A percentile compares a stretch with the other conserved stretches of the same genome.
Conservation (phyloP, 2,888 invertebrate species). For the Drosophila emarginata region DNA sequence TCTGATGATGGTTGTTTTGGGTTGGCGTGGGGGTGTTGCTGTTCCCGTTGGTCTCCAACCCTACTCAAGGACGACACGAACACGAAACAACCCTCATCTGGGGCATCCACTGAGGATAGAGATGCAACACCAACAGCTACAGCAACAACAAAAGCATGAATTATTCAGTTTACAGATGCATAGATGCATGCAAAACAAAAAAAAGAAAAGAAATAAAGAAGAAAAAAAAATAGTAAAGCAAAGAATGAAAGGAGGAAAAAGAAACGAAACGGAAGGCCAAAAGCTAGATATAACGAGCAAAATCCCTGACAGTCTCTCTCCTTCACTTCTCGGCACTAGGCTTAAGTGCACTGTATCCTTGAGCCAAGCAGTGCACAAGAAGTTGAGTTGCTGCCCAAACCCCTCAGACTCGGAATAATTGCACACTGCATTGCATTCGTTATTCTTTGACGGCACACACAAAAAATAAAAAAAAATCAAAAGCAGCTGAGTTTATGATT, state of each 20-base stretch:
- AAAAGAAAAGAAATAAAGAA: slow-evolving; percentile 4
- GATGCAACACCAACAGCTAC: slow-evolving; percentile 10
- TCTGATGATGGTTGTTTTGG: slow-evolving; percentile 48
- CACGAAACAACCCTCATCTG: slow-evolving; percentile 59
- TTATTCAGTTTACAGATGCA: slow-evolving; percentile 53
- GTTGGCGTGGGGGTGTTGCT: too few species aligned
- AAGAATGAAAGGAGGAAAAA: slow-evolving; percentile 13
- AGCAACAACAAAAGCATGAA: slow-evolving; percentile 56
- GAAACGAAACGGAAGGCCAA: slow-evolving; percentile 4
- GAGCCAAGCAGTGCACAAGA: slow-evolving; percentile 4
- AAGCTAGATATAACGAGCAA: slow-evolving; percentile 41
- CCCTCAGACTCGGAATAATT: slow-evolving; percentile 37
- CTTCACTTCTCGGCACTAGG: not conserved
- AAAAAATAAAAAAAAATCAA: not conserved
- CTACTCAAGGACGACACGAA: slow-evolving; percentile 64
- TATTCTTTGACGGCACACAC: slow-evolving; percentile 4
- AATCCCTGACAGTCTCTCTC: slow-evolving; percentile 29
- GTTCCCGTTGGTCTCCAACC: slow-evolving; percentile 42
- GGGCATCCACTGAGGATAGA: slow-evolving; percentile 12
- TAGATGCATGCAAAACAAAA: slow-evolving; percentile 16
- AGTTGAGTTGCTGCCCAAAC: not conserved
- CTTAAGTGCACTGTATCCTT: slow-evolving; percentile 8
- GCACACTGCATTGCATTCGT: slow-evolving; percentile 20
- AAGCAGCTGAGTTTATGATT: slow-evolving; percentile 18
- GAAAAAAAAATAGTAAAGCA: slow-evolving; percentile 9